Evolutionary conservation across 2,113 vertebrate species (phyloP).

Genomic region (Hipposideros armiger): DNA sequence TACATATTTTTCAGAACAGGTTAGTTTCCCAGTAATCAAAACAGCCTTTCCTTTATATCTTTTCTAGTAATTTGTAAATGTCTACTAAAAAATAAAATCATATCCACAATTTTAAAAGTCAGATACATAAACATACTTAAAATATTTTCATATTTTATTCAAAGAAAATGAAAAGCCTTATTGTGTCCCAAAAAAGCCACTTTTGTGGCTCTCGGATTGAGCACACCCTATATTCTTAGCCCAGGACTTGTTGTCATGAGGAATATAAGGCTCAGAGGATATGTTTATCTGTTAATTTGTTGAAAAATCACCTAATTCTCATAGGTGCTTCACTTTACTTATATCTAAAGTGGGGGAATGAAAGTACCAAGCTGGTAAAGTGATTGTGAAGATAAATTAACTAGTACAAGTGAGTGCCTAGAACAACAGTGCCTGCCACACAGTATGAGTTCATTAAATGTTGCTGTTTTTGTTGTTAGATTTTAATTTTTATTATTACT

Average conservation of each 20-base stretch:
- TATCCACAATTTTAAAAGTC: slow-evolving; percentile 7
- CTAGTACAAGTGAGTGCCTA: not conserved
- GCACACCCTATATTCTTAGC: not conserved
- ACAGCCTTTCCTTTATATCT: not conserved
- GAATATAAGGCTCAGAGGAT: not conserved
- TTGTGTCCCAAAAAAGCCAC: not conserved
- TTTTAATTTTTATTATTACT: not conserved
- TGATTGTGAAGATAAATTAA: not conserved
- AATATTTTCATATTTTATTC: slow-evolving; percentile 29
- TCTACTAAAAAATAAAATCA: not conserved
- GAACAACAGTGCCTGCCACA: not conserved
- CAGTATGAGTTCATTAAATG: not conserved
- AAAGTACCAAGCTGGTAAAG: not conserved
- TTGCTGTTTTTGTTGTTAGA: not conserved
- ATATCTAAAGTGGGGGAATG: not conserved
- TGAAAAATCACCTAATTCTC: slow-evolving; percentile 48
- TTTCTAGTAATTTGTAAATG: slow-evolving; percentile 37
- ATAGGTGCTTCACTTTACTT: not conserved
- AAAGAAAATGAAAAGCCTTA: slow-evolving; percentile 28
- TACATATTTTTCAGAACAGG: not conserved
- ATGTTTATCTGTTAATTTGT: not conserved
- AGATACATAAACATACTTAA: not conserved
- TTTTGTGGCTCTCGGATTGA: not conserved
- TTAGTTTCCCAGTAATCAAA: not conserved
- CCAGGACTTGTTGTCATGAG: not conserved